Base-by-base conservation (phyloP, 2,797 vertebrate species). In the Brotula barbata region DNA sequence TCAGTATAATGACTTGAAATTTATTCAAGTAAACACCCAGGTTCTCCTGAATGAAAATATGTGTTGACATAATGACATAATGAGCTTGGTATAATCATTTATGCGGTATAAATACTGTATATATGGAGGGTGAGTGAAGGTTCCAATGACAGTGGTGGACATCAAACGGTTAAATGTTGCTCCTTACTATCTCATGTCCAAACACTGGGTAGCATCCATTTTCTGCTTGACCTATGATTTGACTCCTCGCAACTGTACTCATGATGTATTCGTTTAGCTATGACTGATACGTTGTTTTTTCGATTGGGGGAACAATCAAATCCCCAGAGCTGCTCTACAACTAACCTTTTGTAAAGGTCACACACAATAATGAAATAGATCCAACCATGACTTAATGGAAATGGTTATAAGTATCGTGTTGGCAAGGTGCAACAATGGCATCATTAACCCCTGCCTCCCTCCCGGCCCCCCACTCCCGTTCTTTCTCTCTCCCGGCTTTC, bases 301-400 rank as follows among this genome's bases (percentile, higher is more conserved):
- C 61, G 49, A 60, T 75, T 45, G 75, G 60, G 25, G 41, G 76
- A 85, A 74, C 82, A 79, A 45, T 40, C 76, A 86, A 77, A 84
- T 80, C 80, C 14, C 25, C 25, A 5, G 50, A 48, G 73, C 81
- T 68, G 66, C 49, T 53, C 65, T 74, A 72, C 68, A 77, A 53
- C 75, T 72, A 77, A 88, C 86, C 86, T 89, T 88, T 87, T 46
- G 71, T 71, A 86, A 89, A 89, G 89, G 87, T 90, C 84, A 82
- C 58, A 55, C 71, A 45, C 73, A 83, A 73, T 84, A 80, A 89
- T 86, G 81, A 85, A 88, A 85, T 68, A 65, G 81, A 64, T 82
- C 82, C 80, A 75, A 54, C 61, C 73, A 55, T 60, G 79, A 72
- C 78, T 78, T 85, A 80, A 83, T 84, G 86, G 73, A 68, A 79